A percentile compares a stretch with the other conserved stretches of the same genome.
These are phyloP conservation scores for Eubasilissa regina DNA, from an alignment of 1,140 invertebrate genomes.

Conservation along the genomic window DNA sequence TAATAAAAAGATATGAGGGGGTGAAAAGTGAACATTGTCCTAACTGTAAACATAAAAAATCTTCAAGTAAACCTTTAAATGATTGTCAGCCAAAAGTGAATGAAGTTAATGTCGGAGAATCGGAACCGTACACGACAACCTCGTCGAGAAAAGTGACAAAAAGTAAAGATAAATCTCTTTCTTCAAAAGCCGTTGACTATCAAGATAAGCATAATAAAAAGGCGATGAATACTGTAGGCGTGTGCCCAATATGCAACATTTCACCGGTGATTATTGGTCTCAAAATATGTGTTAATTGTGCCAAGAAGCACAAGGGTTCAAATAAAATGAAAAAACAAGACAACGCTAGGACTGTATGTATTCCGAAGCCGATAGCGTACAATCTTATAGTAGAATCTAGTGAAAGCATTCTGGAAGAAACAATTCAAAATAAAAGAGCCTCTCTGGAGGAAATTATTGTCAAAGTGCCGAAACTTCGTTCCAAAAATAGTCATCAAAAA, in stretches of 20 bases:
- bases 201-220: not conserved
- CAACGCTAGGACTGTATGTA: conserved; percentile 60
- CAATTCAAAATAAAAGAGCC: conserved; percentile 58
- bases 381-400: conserved; percentile 69
- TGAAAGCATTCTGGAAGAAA: conserved; percentile 67
- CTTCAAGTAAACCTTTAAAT: not conserved
- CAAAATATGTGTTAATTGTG: conserved; percentile 61
- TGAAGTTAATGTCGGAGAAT: conserved; percentile 12
- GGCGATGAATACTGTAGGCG: not conserved
- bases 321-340: conserved; percentile 45
- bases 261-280: not conserved
- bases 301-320: not conserved
- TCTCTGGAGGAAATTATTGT: conserved; percentile 66
- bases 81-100: conserved; percentile 2
- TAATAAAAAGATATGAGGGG: conserved; percentile 19
- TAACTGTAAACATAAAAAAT: conserved; percentile 10
- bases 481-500: conserved; percentile 31
- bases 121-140: not conserved
- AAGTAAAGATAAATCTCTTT: not conserved
- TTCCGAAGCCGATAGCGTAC: conserved; percentile 67
- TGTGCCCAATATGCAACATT: conserved; percentile 49
- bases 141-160: not conserved
- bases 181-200: not conserved
- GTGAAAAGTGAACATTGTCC: not conserved
- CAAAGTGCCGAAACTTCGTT: conserved; percentile 64